Base-by-base conservation (phyloP, 2,113 vertebrate genomes). In the Marcusenius ussheri region DNA sequence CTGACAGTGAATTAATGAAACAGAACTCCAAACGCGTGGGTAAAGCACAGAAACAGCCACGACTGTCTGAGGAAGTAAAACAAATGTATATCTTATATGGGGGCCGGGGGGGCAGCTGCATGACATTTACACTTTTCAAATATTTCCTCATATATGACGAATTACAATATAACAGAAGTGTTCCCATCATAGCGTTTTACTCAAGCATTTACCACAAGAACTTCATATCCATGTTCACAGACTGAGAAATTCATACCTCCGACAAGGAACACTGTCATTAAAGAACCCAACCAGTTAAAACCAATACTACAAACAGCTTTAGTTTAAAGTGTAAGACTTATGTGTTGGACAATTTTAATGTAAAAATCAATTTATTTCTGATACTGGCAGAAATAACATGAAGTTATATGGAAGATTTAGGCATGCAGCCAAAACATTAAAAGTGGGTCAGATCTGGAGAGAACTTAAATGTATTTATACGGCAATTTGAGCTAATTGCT, bases 41-140 rank as follows among this genome's bases (percentile, higher is more conserved):
- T 51, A 49, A 51, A 53, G 27, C 3, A 42, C 1, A 27, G 49
- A 39, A 53, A 87, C 19, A 47, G 35, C 62, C 62, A 31, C n/a
- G 27, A 56, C 50, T 87, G 85, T 27, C 46, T 13, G 31, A 35
- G 47, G 27, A 87, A 47, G 13, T 53, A 51, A 87, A 51, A 87
- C 50, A 87, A 53, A 87, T 87, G 83, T 87, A 87, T 47, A 31
- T 86, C 45, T 49, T 50, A 86, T 4, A 85, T 56, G 53, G 53
- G 53, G 53, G 19, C 2, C 6, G 21, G 15, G 13, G 35, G 21
- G 45, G 42, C 80, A 24, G 17, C 19, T 10, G 83, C 74, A 17
- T 42, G 35, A 80, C 74, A 80, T 84, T 84, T 84, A 84, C 10
- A 84, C 83, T 84, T 27, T n/a, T 84, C 83, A 84, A 47, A 84